phyloP scores from a whole-genome alignment of 2,113 vertebrate species.

The Sitta europaea region DNA sequence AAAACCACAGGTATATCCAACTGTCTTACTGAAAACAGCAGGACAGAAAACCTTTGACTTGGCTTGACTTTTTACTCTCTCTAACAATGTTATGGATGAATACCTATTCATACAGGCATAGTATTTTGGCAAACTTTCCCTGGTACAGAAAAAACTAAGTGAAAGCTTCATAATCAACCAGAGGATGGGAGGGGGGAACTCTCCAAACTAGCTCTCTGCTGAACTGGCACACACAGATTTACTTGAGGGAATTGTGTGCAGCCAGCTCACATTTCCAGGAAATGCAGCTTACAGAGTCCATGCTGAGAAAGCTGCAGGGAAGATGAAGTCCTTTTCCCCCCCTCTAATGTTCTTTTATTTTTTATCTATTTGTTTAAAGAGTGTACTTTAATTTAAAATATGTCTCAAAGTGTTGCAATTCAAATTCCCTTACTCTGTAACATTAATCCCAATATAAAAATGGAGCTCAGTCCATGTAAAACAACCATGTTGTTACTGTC shows the following conservation, averaged over 20 bases:
- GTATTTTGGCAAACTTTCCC: neutral
- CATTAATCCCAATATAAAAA: neutral
- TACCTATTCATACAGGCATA: neutral
- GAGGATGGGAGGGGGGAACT: rapidly evolving
- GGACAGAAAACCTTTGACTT: neutral
- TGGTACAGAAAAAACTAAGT: neutral
- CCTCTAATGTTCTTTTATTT: neutral
- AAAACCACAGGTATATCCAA: neutral
- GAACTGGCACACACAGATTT: neutral
- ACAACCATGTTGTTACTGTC: neutral
- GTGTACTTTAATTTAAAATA: neutral
- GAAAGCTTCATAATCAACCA: neutral
- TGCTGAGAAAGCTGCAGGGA: neutral
- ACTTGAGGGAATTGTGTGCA: neutral
- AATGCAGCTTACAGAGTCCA: neutral
- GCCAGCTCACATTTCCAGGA: neutral
- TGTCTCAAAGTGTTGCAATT: neutral
- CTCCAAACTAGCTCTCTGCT: neutral
- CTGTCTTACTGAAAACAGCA: neutral
- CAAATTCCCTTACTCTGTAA: neutral
- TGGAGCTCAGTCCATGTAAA: neutral
- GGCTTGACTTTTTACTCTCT: neutral
- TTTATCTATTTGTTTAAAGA: neutral
- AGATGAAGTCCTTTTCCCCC: neutral
- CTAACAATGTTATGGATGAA: neutral